phyloP scores from a whole-genome alignment of 2,113 vertebrate species.

The Lota lota region DNA sequence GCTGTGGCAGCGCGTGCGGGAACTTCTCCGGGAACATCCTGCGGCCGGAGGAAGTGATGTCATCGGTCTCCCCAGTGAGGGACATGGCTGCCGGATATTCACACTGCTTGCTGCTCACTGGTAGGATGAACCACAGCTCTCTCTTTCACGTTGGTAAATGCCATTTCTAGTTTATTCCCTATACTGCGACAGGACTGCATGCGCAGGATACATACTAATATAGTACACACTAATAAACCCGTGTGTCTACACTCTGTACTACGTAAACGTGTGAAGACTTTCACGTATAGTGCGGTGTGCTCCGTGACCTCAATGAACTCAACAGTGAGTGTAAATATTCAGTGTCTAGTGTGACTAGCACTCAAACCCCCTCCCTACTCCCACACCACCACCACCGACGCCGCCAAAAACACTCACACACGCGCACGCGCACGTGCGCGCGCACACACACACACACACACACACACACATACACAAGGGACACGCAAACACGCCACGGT shows the following conservation, averaged over 20 bases:
- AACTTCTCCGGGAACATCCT: slow-evolving; percentile 42
- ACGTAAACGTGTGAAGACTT: too few relatives aligned
- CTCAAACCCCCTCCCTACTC: neutral
- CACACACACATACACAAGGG: slow-evolving; percentile 27
- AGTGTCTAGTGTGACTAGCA: slow-evolving; percentile 1
- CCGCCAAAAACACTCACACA: slow-evolving; percentile 29
- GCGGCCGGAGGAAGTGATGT: slow-evolving; percentile 41
- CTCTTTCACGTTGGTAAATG: too few relatives aligned
- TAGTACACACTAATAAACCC: too few relatives aligned
- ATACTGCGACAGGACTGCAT: too few relatives aligned
- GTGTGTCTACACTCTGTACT: too few relatives aligned
- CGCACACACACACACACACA: slow-evolving; percentile 19
- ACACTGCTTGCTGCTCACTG: slow-evolving; percentile 53
- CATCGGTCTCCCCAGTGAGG: slow-evolving; percentile 26
- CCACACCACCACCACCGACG: neutral
- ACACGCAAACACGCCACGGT: neutral
- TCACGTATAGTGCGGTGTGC: too few relatives aligned
- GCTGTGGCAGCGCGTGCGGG: slow-evolving; percentile 46
- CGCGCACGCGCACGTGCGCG: neutral
- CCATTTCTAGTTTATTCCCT: too few relatives aligned
- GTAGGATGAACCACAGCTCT: slow-evolving; percentile 19
- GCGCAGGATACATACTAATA: too few relatives aligned
- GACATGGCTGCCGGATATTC: slow-evolving; percentile 41
- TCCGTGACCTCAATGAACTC: too few relatives aligned
- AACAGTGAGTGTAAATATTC: neutral